phyloP scores from a whole-genome alignment of 2,113 vertebrate genomes.

The Heliornis fulica region DNA sequence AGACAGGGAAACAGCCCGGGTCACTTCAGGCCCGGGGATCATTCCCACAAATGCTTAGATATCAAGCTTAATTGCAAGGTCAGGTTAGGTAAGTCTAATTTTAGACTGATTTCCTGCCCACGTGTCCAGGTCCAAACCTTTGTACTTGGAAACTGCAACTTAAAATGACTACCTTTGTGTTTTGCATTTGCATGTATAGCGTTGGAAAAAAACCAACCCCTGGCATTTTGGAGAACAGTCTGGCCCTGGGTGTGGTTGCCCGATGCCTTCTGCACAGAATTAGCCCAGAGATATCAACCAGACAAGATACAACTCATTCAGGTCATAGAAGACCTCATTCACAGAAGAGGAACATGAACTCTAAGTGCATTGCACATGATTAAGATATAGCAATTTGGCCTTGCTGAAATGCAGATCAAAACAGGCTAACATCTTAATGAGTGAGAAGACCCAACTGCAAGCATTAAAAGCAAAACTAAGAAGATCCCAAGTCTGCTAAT shows the following conservation, averaged over 20 bases:
- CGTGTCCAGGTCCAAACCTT: not conserved
- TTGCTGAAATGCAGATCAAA: not conserved
- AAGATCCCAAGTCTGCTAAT: not conserved
- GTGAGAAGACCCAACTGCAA: not conserved
- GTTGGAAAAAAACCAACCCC: not conserved
- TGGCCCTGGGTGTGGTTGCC: constrained; percentile 2
- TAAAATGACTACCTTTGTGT: not conserved
- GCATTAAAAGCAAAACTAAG: not conserved
- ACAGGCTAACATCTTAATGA: not conserved
- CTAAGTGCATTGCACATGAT: not conserved
- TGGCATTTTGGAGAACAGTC: not conserved
- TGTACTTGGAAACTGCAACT: not conserved
- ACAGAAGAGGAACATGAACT: not conserved
- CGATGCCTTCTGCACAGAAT: not conserved
- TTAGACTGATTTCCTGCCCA: not conserved
- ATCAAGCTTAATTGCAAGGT: not conserved
- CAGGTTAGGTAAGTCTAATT: constrained; percentile 35
- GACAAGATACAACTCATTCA: constrained; percentile 2
- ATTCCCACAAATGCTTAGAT: constrained; percentile 30
- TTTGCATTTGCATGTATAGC: not conserved
- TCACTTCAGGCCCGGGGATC: constrained; percentile 10
- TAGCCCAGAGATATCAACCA: constrained; percentile 8
- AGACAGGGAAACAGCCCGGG: not conserved
- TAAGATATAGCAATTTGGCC: not conserved
- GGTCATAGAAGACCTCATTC: not conserved